Evolutionary conservation across 2,888 invertebrate genomes (phyloP), one percentile per base, ranked within the genome.

Genomic region (Bedellia somnulentella): DNA sequence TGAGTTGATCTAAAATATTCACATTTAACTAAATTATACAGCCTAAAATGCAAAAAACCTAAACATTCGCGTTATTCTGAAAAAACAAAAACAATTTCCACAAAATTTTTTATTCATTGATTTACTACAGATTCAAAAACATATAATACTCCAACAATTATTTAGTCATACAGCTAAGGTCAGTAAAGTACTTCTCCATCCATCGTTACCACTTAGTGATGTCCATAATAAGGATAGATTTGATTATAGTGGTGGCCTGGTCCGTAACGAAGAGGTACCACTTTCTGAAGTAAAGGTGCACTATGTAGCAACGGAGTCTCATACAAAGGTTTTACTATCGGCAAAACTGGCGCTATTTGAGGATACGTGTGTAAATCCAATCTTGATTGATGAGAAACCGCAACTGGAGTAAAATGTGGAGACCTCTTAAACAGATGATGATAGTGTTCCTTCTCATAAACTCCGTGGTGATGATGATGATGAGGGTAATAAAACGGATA

Each of bases 321-420:
- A 17, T 10, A 5, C 2, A 57, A 37, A 3, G 57, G 49, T 31
- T 56, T 54, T 2, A 57, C 46, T 2, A 59, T 44, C 2, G 59
- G 46, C 3, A 49, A 28, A 1, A 53, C 38, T 1, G 49, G 38
- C 1, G 53, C 42, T 2, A 63, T 38, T 5, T 55, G 51, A 9
- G 62, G 59, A 0, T 56, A 44, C 3, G 57, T 44, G 15, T 64
- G 77, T 15, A 79, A 57, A 40, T 80, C 75, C 18, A 76, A 47
- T 8, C 78, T 68, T 35, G 79, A 73, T 42, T 80, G 80, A 37
- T 77, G 78, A 4, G 79, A 79, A 0, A 80, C 70, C 1, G 80
- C 67, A 3, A 68, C 57, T 22, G 78, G 77, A 16, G 49, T 35
- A 1, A 31, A 12, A 14, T 24, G 30, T n/a, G 66, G 62, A 8